Evolutionary conservation across 2,888 invertebrate genomes (phyloP), one percentile per base, ranked within the genome.

Genomic region (Entomobrya proxima): DNA sequence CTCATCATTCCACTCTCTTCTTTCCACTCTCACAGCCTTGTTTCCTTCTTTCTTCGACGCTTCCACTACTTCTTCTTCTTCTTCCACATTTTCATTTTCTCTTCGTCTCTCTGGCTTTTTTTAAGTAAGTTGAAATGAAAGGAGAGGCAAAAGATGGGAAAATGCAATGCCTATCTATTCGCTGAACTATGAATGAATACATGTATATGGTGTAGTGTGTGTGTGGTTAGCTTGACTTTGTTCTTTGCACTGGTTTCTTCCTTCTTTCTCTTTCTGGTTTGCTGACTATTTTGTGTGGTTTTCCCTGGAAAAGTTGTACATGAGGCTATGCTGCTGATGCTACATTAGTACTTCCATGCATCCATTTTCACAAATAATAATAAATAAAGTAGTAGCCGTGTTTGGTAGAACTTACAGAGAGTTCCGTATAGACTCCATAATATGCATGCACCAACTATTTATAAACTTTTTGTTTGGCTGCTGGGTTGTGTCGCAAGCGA

Each of bases 1-100:
- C n/a, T 84, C 84, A 47, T 77, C 72, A 30, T 72, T 72, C 72
- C 47, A 30, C n/a, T 83, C 74, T 27, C 30, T 61, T 50, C 47
- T 55, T 18, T 55, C n/a, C n/a, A n/a, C n/a, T n/a, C n/a, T n/a
- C n/a, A n/a, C n/a, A n/a, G n/a, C n/a, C n/a, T n/a, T n/a, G n/a
- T n/a, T n/a, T n/a, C n/a, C n/a, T n/a, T n/a, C 24, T 15, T 11
- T 40, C 44, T 40, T 27, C 32, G 13, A 7, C 58, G 24, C 11
- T 37, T 37, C 67, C 18, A 4, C 37, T 27, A 0, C 67, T 32
- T 32, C 37, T 67, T 24, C 67, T 67, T 67, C 67, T 15, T 64
- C 64, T 1, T 69, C 67, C 11, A 13, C 21, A 6, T 64, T n/a
- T n/a, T n/a, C n/a, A n/a, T n/a, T n/a, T n/a, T n/a, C n/a, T n/a